Percentiles rank a stretch among this genome's conserved stretches.
These are phyloP conservation scores for Rhodinocichla rosea DNA, from an alignment of 2,113 vertebrate genomes.

Conservation along the genomic window DNA sequence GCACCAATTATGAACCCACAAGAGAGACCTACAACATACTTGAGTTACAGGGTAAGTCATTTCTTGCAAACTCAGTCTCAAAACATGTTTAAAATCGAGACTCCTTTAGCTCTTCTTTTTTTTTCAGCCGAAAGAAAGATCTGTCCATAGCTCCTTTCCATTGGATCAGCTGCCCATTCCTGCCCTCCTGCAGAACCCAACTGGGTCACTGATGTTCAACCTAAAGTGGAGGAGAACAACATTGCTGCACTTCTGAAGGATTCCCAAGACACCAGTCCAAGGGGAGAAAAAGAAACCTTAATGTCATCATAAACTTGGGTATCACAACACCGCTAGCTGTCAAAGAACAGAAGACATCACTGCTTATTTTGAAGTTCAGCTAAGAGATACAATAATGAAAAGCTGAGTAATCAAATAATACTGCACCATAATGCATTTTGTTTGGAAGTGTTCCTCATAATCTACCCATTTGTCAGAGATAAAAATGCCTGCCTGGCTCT, in stretches of 20 bases:
- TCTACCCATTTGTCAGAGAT: background rate
- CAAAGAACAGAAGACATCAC: background rate
- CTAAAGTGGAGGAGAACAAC: background rate
- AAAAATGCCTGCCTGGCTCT: background rate
- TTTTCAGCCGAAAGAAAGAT: background rate
- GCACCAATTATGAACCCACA: background rate
- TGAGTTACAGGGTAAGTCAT: background rate
- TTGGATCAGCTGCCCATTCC: background rate
- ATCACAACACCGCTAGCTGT: background rate
- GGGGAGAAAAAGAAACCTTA: background rate
- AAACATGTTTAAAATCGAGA: background rate
- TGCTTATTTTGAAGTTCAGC: background rate
- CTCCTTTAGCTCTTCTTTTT: background rate
- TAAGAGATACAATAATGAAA: background rate
- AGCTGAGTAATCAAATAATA: background rate
- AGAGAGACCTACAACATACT: background rate
- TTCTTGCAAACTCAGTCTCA: background rate
- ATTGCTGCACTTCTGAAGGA: background rate
- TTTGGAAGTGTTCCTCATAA: background rate
- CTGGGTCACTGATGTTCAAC: background rate
- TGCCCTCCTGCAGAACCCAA: background rate
- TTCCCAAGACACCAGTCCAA: background rate
- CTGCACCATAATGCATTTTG: background rate
- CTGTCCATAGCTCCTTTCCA: background rate
- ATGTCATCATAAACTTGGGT: background rate